Base-by-base conservation (phyloP, 2,113 vertebrate species). In the Rousettus leschenaultii region DNA sequence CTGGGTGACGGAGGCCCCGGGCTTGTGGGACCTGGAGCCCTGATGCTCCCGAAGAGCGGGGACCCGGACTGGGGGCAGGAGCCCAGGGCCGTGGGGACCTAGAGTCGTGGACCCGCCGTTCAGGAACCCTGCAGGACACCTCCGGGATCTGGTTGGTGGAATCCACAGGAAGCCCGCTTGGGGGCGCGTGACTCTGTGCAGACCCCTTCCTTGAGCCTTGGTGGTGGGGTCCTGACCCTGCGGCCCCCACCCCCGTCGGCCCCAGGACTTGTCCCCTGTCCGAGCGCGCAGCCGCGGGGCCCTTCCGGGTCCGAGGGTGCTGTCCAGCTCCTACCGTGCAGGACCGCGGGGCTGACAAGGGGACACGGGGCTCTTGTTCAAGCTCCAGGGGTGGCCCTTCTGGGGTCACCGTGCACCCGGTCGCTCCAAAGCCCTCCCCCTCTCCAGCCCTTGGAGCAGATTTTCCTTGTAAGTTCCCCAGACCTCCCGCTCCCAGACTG, bases 111-210 rank as follows among this genome's bases (percentile, higher is more conserved):
- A 6, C 82, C 33, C 45, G 18, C 19, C 3, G 28, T 22, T 57
- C 22, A 16, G 57, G 57, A 55, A 30, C 24, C n/a, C 66, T 16
- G 10, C 2, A 1, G 33, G 84, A 38, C 0, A 24, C 38, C 24
- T 57, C 71, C 15, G 83, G 71, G 55, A 19, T 35, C 63, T 1
- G 14, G 24, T 14, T 9, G 35, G 14, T 14, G 22, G 26, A 77
- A 51, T 19, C 30, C 35, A 14, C 10, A 13, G 15, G 89, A 24
- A 3, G 16, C 40, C 59, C 57, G 28, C 24, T 55, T 30, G 11
- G 6, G 35, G 38, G 45, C 7, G 0, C 1, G 3, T 26, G 33
- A 28, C 35, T 1, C 13, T 0, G 1, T 2, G 53, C 30, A 24
- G 45, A 45, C 33, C 61, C 30, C 22, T 61, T 15, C 18, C 45